Evolutionary conservation across 2,113 vertebrate genomes (phyloP), one percentile per base, ranked within the genome.

Genomic region (Dolichotis patagonum): DNA sequence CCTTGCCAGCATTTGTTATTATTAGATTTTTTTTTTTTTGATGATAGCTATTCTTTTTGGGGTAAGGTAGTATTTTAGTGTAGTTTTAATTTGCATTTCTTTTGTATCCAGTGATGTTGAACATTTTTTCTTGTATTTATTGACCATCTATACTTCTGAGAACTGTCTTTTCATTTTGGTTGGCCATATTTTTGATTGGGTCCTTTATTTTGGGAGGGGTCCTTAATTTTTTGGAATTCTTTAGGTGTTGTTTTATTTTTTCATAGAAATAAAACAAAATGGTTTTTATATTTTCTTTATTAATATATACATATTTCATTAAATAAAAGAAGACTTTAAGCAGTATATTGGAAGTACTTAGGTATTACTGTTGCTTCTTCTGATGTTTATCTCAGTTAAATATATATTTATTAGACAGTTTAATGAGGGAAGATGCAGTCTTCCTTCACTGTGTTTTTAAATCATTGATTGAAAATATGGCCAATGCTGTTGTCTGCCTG

Each of bases 381-480:
- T 92, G 67, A 67, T 85, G 43, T 95, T 81, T 95, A 52, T 73
- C 38, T 88, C 56, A 96, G 81, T 92, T 75, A 91, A 92, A 49
- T 82, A 32, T 24, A 20, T 32, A 92, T 24, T 32, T 5, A 43
- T 9, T 52, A 54, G 77, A 86, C 71, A 86, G 43, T 41, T 10
- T 71, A 89, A 26, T 54, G 69, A 85, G 63, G 90, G 65, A 88
- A 46, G 43, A 38, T 95, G 1, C 32, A 67, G 22, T 14, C 20
- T 95, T 71, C 28, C 38, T 60, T 85, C 19, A 43, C 28, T 86
- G 16, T 52, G 10, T 85, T 92, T 88, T 69, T 52, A 91, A 86
- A 62, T 71, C 41, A 84, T 28, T 83, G 46, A 87, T 22, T 90
- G 32, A 11, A 82, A 73, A 24, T 54, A 46, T 20, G 38, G n/a